Base-by-base conservation (phyloP, 2,888 invertebrate genomes). In the Mantis religiosa region DNA sequence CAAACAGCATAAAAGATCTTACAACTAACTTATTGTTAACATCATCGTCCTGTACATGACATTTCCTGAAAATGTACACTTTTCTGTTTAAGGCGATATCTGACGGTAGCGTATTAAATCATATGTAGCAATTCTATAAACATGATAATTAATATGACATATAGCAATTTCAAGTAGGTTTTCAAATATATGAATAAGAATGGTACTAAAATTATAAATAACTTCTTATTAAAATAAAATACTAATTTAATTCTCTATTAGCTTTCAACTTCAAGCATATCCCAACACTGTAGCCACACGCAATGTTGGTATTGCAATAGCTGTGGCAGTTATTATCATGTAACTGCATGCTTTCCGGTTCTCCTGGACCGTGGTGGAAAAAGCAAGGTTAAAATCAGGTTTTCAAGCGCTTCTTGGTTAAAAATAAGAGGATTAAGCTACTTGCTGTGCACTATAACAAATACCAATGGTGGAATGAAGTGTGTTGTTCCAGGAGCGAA, bases 401-500 rank as follows among this genome's bases (percentile, higher is more conserved):
- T 71, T 20, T 20, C 20, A 20, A 71, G 54, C 14, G 25, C 7
- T 14, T 71, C 2, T 20, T 20, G 20, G 20, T 25, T n/a, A n/a
- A n/a, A 20, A 71, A 41, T 9, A 41, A 20, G 54, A 71, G 15
- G 20, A 2, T 71, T 71, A 8, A 71, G 20, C 0, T 20, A 71
- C 25, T 71, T 14, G 3, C 3, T 6, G 20, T 14, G 25, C 4
- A 71, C 20, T n/a, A n/a, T 83, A 83, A 83, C 28, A 7, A 27
- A 83, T 6, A 14, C n/a, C n/a, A 20, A n/a, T 83, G 83, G 28
- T 71, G 88, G 27, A 30, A 97, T 97, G 97, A 96, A 97, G 94
- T 97, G 97, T 93, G 94, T 96, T 89, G 94, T 97, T 90, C 96
- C 97, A 8, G 96, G 96, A 83, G 93, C 94, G 89, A 97, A 97